These are phyloP conservation scores for Watsonalla cultraria DNA, from an alignment of 2,888 invertebrate species.

Conservation along the genomic window DNA sequence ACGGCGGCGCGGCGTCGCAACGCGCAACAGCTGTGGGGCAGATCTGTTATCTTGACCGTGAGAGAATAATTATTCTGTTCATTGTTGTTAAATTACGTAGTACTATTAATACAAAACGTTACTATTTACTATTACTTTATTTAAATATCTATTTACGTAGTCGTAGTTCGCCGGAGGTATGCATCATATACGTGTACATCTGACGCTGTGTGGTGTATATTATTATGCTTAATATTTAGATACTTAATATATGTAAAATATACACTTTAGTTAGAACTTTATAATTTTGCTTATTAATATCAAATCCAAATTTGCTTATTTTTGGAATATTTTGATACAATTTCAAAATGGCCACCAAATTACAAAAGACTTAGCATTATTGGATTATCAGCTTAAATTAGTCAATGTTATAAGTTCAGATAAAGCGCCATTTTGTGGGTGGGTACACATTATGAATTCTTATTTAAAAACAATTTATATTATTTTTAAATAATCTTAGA, in stretches of 20 bases:
- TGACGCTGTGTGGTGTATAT: not conserved
- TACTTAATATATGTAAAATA: not conserved
- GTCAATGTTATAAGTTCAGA: too few relatives aligned
- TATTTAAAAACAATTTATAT: too few relatives aligned
- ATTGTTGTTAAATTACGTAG: conserved; percentile 35
- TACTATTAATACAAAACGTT: conserved; percentile 15
- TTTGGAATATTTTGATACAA: too few relatives aligned
- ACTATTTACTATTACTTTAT: conserved; percentile 10
- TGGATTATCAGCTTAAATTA: too few relatives aligned
- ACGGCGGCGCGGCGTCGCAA: conserved; percentile 43
- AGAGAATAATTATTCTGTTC: conserved; percentile 55
- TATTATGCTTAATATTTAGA: not conserved
- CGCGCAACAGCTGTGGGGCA: conserved; percentile 68
- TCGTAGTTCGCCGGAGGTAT: not conserved
- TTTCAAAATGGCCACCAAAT: too few relatives aligned
- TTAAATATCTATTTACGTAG: not conserved
- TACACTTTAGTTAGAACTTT: not conserved
- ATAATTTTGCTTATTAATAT: too few relatives aligned
- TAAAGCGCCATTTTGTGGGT: too few relatives aligned
- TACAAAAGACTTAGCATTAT: too few relatives aligned
- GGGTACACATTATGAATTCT: too few relatives aligned
- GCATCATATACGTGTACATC: not conserved
- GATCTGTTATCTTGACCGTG: conserved; percentile 72
- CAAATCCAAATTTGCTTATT: too few relatives aligned
- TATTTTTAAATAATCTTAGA: too few relatives aligned